Base-by-base conservation (phyloP, 2,888 invertebrate genomes). In the Tenodera sinensis region DNA sequence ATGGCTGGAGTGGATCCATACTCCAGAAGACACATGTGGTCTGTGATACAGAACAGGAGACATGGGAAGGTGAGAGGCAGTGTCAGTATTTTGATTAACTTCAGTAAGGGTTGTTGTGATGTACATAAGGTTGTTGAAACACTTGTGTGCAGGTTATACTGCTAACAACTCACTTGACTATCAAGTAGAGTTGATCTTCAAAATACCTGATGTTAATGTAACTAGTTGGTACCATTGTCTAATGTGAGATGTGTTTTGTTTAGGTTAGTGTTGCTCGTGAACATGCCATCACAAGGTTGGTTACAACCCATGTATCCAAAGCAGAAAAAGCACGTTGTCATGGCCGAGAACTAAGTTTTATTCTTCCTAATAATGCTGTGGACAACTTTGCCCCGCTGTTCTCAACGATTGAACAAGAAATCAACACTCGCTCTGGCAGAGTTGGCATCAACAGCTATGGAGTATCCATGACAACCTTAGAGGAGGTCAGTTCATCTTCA, bases 1-100 rank as follows among this genome's bases (percentile, higher is more conserved):
- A 96, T 96, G 0, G 97, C 97, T 6, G 98, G 98, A 0, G 97
- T 98, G 87, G 98, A 98, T 93, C 97, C 98, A 0, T 97, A 96
- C 90, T 97, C 97, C 0, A 93, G 98, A 82, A 93, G 98, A 28
- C 96, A 97, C 92, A 96, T 97, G 93, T 98, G 98, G 98, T 95
- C 96, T 0, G 95, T 97, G 81, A 93, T 98, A 88, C 97, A 97
- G 92, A 95, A 96, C 25, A 95, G 96, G 88, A 95, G 96, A 90
- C 95, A 96, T 87, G 97, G 97, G 7, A 96, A 96, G 92, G 96
- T 97, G n/a, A 25, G 87, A 27, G 42, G 12, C 42, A 42, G 1
- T 42, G 42, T 2, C 34, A 7, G 34, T 34, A 34, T 34, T 34
- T 34, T 12, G 1, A 42, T 42, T 1, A 42, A 42, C 42, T 42